Evolutionary conservation across 2,113 vertebrate species (phyloP).

Genomic region (Xiphorhynchus elegans): DNA sequence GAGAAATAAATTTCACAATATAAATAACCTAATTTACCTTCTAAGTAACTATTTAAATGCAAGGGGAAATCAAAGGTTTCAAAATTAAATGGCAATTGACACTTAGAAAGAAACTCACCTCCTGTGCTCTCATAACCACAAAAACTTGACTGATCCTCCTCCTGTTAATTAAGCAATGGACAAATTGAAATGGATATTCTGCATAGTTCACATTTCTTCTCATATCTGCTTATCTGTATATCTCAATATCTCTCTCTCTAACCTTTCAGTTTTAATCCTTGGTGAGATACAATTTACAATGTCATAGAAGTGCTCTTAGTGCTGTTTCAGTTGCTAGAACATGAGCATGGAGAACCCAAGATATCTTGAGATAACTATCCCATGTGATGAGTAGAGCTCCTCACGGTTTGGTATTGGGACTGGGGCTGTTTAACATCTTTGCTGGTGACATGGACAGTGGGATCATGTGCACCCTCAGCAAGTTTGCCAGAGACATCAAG

Average conservation of each 20-base stretch:
- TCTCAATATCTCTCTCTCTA: neutral
- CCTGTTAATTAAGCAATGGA: conserved; percentile 74
- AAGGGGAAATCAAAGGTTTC: neutral
- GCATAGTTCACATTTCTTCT: neutral
- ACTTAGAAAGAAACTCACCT: conserved; percentile 78
- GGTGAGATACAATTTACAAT: neutral
- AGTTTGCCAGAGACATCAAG: neutral
- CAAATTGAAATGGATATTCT: conserved; percentile 28
- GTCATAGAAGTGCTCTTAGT: neutral
- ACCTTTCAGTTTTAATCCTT: neutral
- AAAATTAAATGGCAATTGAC: neutral
- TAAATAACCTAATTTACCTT: neutral
- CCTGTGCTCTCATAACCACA: conserved; percentile 76
- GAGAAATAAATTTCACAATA: neutral
- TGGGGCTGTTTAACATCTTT: neutral
- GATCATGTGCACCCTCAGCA: neutral
- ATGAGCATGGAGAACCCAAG: neutral
- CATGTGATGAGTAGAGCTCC: neutral
- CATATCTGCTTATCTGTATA: neutral
- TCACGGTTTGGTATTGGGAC: neutral
- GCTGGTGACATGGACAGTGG: neutral
- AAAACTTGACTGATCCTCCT: conserved; percentile 78
- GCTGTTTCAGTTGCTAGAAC: neutral
- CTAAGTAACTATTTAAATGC: neutral
- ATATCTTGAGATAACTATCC: neutral